Base-by-base conservation (phyloP, 2,888 invertebrate genomes). In the Brassicogethes aeneus region DNA sequence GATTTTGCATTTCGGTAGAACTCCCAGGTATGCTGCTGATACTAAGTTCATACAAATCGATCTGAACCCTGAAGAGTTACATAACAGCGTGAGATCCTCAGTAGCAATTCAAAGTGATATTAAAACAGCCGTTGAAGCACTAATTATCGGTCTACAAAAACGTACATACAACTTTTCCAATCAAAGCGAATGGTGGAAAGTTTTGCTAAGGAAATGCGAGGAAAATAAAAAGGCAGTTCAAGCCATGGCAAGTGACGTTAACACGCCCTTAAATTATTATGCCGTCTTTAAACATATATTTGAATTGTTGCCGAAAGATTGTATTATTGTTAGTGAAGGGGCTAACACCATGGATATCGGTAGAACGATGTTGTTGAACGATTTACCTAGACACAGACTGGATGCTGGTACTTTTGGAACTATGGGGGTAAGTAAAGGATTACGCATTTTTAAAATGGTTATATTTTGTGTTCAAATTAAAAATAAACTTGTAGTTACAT, bases 271-370 rank as follows among this genome's bases (percentile, higher is more conserved):
- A 16, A 96, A 95, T 70, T 97, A 96, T 69, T 96, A 92, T 62
- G 81, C 93, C 0, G 93, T 91, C 2, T 91, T 94, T 65, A 82
- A 86, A 64, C 79, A 86, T 48, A 77, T 96, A 36, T 84, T 86
- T 56, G 75, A 80, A 34, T 66, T 74, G 40, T 75, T 91, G 42
- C 90, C 91, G 0, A 73, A 77, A 60, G 86, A 96, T 69, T 81
- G 85, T 3, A 79, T 96, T 12, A 90, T 97, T 44, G 88, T 95
- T 16, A 95, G 93, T 61, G 96, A 97, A 70, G 97, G 96, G 15
- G 95, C 96, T 23, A 96, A 96, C 67, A 97, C 96, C 0, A 97
- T 97, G 97, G 96, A 97, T 62, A 96, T 96, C 60, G 95, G 96
- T 0, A 76, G 96, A 34, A 82, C 91, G 0, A 79, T 95, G 69